Conservation (phyloP, 2,797 vertebrate genomes). For the Lemur catta region DNA sequence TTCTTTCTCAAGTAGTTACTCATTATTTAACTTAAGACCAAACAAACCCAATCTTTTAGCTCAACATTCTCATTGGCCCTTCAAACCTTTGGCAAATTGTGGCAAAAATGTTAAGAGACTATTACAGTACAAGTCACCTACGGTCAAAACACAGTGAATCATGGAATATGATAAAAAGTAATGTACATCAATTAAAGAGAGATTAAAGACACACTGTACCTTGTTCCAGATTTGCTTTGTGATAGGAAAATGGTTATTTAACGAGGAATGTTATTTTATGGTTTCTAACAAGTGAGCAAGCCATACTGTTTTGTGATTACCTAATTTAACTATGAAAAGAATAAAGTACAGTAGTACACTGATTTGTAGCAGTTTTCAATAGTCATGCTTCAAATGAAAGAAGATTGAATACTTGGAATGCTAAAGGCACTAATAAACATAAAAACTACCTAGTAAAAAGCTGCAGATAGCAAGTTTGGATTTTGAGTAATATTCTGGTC, state of each 20-base stretch:
- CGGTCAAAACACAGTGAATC: neutral
- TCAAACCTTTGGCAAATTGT: constrained; percentile 51
- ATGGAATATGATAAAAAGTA: neutral
- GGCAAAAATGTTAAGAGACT: neutral
- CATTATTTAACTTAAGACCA: constrained; percentile 62
- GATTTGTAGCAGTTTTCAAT: neutral
- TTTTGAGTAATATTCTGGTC: neutral
- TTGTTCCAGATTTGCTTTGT: neutral
- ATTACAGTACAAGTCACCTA: neutral
- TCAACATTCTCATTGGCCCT: constrained; percentile 68
- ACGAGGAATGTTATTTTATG: constrained; percentile 19
- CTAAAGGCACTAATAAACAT: neutral
- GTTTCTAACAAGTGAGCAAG: constrained; percentile 6
- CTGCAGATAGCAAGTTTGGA: neutral
- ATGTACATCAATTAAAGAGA: neutral
- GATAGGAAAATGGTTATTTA: constrained; percentile 32
- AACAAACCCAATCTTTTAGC: constrained; percentile 49
- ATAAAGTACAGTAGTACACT: neutral
- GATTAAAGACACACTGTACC: neutral
- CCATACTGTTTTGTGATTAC: neutral
- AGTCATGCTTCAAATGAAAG: neutral
- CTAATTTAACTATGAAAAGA: constrained; percentile 44
- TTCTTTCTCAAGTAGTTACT: constrained; percentile 24
- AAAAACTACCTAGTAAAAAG: neutral
- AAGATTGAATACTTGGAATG: neutral